phyloP scores from a whole-genome alignment of 2,113 vertebrate species.

The Enhydra lutris region DNA sequence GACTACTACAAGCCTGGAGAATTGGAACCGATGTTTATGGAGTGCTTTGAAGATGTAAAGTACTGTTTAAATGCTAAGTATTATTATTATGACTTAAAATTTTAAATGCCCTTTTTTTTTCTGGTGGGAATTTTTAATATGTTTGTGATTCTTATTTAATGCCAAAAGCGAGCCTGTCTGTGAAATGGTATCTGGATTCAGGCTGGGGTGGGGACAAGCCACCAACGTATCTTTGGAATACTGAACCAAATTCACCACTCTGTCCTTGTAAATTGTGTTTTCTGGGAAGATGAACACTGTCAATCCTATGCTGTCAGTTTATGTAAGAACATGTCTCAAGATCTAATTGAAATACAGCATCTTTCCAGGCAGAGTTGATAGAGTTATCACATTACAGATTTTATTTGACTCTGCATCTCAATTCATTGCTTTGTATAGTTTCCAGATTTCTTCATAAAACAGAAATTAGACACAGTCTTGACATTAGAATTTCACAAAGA shows the following conservation, averaged over 20 bases:
- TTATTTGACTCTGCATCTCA: constrained; percentile 74
- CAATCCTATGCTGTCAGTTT: constrained; percentile 73
- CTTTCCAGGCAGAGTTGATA: constrained; percentile 74
- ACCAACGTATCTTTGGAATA: neutral
- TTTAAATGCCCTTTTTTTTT: constrained; percentile 51
- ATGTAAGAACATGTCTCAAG: constrained; percentile 74
- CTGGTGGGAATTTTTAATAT: constrained; percentile 47
- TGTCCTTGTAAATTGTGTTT: constrained; percentile 62
- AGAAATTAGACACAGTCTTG: constrained; percentile 79
- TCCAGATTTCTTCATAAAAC: constrained; percentile 79
- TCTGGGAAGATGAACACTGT: constrained; percentile 69
- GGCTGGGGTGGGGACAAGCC: neutral
- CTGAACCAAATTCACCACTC: neutral
- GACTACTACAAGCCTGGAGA: constrained; percentile 48
- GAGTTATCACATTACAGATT: constrained; percentile 79
- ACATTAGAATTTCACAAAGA: constrained; percentile 77
- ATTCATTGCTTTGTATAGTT: constrained; percentile 75
- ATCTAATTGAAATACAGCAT: constrained; percentile 76
- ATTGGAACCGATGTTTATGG: constrained; percentile 64
- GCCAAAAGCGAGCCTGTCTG: neutral
- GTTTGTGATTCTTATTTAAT: neutral
- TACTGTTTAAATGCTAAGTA: constrained; percentile 71
- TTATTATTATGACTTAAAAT: constrained; percentile 72
- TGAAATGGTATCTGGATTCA: neutral
- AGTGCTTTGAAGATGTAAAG: constrained; percentile 75